Percentiles rank a stretch among this genome's conserved stretches.
Conservation (phyloP, 2,113 vertebrate species). For the Megaceryle torquata region DNA sequence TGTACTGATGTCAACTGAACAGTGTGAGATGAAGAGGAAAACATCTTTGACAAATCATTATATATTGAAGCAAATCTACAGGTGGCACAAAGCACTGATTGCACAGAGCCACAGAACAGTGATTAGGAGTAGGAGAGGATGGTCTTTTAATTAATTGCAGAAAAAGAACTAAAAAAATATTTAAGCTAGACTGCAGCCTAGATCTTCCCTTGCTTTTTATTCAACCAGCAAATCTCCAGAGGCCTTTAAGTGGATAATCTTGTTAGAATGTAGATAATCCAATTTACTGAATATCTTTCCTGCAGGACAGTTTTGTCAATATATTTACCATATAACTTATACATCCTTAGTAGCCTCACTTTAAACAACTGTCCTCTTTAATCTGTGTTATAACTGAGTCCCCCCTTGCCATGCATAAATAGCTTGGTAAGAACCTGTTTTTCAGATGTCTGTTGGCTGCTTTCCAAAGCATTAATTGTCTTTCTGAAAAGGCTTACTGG, state of each 20-base stretch:
- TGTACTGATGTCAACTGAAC: neutral
- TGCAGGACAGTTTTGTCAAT: constrained; percentile 57
- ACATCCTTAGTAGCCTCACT: constrained; percentile 7
- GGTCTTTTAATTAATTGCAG: constrained; percentile 16
- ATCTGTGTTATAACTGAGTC: constrained; percentile 6
- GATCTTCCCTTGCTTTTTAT: constrained; percentile 3
- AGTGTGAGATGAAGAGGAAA: neutral
- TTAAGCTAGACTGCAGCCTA: neutral
- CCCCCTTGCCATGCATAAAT: neutral
- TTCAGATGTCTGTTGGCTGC: neutral
- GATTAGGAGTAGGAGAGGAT: constrained; percentile 1
- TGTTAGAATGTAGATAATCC: constrained; percentile 52
- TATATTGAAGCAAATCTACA: neutral
- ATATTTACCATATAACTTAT: constrained; percentile 37
- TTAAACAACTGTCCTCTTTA: constrained; percentile 51
- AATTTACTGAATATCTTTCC: constrained; percentile 50
- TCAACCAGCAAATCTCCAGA: constrained; percentile 24
- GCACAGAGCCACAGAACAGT: neutral
- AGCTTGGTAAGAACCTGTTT: neutral
- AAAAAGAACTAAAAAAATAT: constrained; percentile 35
- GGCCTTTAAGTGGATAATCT: constrained; percentile 53
- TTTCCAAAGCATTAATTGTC: constrained; percentile 49
- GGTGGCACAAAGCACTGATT: neutral
- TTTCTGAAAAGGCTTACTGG: constrained; percentile 19
- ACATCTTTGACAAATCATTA: neutral